Base-by-base conservation (phyloP, 92 coral and sea anemone genomes). In the Blastomussa wellsi region DNA sequence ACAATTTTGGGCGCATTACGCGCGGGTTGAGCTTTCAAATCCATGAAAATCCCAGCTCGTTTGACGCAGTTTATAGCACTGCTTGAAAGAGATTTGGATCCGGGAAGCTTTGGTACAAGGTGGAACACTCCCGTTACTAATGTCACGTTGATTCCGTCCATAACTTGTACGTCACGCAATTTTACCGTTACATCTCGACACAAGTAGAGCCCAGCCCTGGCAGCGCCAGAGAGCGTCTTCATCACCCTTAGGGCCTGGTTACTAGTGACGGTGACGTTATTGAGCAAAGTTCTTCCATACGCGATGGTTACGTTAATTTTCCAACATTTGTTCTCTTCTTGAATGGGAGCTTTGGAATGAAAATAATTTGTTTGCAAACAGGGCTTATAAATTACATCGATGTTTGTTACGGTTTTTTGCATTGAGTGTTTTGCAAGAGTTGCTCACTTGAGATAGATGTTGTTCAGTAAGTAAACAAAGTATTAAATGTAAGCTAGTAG, bases 151-250 rank as follows among this genome's bases (percentile, higher is more conserved):
- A 77, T 49, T 13, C 10, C 70, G 22, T 48, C 26, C 26, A 19
- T 44, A 48, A 84, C 42, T 14, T 77, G 68, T 11, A 84, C 92
- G 26, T 67, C 52, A 26, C 91, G 88, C 57, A 89, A 84, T 64
- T 82, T 55, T 10, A 84, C 73, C 39, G 86, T 70, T 14, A 82
- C 70, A 59, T 84, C 75, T 42, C n/a, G 48, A 38, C 79, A 48
- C 28, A 62, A 42, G 79, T 79, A 69, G 31, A 84, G 81, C 38
- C 51, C 65, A 7, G 74, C n/a, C 48, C 59, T 55, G 9, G 85
- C 89, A 22, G 33, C 49, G 42, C 77, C 81, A 26, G 28, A 68
- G 9, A 89, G 36, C 12, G 62, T 65, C 52, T 79, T 75, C 92
- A 89, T 89, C 33, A 47, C 79, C 5, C 15, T 10, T 60, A 86